phyloP scores from a whole-genome alignment of 2,888 invertebrate genomes.

The Leptopilina myrica region DNA sequence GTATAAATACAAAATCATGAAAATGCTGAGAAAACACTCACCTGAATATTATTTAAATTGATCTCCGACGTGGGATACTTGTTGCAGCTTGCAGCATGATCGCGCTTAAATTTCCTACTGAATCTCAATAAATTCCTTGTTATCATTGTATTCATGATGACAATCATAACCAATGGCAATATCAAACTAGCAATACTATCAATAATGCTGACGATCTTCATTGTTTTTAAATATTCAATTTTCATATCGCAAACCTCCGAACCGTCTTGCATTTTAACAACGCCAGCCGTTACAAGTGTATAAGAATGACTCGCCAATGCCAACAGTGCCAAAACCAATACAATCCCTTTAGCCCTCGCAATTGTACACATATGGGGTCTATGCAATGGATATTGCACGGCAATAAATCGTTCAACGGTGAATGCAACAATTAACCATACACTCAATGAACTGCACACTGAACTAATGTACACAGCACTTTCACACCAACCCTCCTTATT shows the following conservation, averaged over 20 bases:
- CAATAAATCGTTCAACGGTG: constrained; percentile 84
- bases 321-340: constrained; percentile 75
- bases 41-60: constrained; percentile 76
- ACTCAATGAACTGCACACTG: constrained; percentile 81
- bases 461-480: constrained; percentile 78
- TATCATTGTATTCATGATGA: constrained; percentile 82
- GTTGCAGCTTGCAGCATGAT: constrained; percentile 66
- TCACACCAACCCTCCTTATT: constrained; percentile 81
- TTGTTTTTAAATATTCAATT: constrained; percentile 77
- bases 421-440: constrained; percentile 85
- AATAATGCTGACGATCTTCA: constrained; percentile 79
- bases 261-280: constrained; percentile 68
- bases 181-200: constrained; percentile 82
- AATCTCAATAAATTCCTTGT: constrained; percentile 78
- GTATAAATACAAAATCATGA: too few species aligned
- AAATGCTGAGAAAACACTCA: constrained; percentile 60
- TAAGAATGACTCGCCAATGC: constrained; percentile 77
- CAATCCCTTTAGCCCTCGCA: constrained; percentile 79
- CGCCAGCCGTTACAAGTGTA: constrained; percentile 76
- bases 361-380: constrained; percentile 81
- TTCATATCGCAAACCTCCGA: constrained; percentile 78
- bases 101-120: constrained; percentile 74
- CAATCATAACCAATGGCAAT: constrained; percentile 80
- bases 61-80: constrained; percentile 73
- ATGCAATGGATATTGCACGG: constrained; percentile 81